Evolutionary conservation across 2,888 invertebrate genomes (phyloP).

Genomic region (Andrena bicolor): DNA sequence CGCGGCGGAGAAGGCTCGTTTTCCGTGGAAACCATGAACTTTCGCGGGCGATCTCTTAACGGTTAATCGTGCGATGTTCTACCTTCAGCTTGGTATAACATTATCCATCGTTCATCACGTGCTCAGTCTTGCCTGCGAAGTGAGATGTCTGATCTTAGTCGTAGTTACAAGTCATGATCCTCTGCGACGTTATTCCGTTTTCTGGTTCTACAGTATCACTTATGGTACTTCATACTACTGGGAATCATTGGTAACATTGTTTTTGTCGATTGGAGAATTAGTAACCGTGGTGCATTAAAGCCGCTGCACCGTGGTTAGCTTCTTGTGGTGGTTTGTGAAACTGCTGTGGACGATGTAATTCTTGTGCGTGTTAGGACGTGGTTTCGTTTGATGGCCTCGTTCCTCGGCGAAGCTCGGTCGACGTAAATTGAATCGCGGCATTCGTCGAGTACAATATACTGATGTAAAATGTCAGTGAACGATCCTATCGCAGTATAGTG

Average conservation of each 20-base stretch:
- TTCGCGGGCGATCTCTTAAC: not conserved
- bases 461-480: conserved; percentile 29
- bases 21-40: not conserved
- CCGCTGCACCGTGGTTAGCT: no score
- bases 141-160: no score
- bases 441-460: not conserved
- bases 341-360: conserved; percentile 45
- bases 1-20: not conserved
- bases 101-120: no score
- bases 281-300: no score
- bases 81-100: conserved; percentile 4
- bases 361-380: conserved; percentile 24
- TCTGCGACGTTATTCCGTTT: no score
- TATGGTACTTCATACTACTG: no score
- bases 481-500: conserved; percentile 42
- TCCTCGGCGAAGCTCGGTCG: conserved; percentile 2
- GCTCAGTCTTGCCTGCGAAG: no score
- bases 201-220: no score
- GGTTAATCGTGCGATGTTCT: not conserved
- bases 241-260: no score
- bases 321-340: conserved; percentile 4
- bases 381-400: conserved; percentile 15
- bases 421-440: conserved; percentile 54
- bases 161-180: no score
- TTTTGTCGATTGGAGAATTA: no score